Base-by-base conservation (phyloP, 2,888 invertebrate genomes). In the Hirtodrosophila trivittata region DNA sequence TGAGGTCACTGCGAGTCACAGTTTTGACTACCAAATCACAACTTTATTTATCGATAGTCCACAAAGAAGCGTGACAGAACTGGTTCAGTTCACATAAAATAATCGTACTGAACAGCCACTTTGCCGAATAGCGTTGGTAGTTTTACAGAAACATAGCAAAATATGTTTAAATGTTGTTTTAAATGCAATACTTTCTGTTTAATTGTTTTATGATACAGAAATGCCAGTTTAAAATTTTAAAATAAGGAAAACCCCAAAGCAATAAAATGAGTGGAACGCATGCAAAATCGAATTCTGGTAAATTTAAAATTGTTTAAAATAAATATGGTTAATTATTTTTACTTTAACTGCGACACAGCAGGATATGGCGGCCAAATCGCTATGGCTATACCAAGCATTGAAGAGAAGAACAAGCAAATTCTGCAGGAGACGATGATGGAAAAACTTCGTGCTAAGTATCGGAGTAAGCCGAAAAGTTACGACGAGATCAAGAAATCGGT, bases 401-500 rank as follows among this genome's bases (percentile, higher is more conserved):
- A 87, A 35, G 94, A 94, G 64, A 94, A 94, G 84, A 92, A 92
- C 65, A 94, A 94, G 89, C 93, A 94, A 91, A 94, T 94, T 93
- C 96, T 96, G 89, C 93, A 95, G 92, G 96, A 97, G 90, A 93
- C 96, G 62, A 92, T 97, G 65, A 97, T 98, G 97, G 97, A 98
- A 89, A 96, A 96, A 88, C 92, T 98, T 49, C 93, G 97, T 57
- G 95, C 96, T 37, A 83, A 83, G 43, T 97, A 97, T 92, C 96
- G 97, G 91, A 93, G 95, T 66, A 96, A 96, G 75, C 94, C 94
- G 78, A 96, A 96, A 63, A 94, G 95, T 66, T 93, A 97, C 89
- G 92, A 93, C 58, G 97, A 98, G 89, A 95, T 95, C 69, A 95
- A 97, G 13, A 97, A 97, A 91, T 95, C 95, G 77, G 94, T 97